Base-by-base conservation (phyloP, 2,888 invertebrate species). In the Drosophila nigritarsus region DNA sequence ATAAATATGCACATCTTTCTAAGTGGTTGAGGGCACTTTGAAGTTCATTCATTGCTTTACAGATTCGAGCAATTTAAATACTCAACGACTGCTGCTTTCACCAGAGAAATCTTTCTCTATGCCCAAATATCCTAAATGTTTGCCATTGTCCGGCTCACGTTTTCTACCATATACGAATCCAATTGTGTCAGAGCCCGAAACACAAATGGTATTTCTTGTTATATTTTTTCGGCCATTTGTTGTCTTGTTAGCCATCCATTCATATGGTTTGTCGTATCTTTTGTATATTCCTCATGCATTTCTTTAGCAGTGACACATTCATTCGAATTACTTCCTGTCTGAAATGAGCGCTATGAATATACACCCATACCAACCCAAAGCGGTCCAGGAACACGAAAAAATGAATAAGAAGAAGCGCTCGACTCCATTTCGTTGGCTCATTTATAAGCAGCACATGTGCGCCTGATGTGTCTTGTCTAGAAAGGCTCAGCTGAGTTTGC, bases 391-490 rank as follows among this genome's bases (percentile, higher is more conserved):
- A 58, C 61, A 75, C 63, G 65, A 49, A 53, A 69, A 58, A 54
- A 51, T 30, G 32, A 30, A 42, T 30, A 63, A 40, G 55, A 53
- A 62, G 53, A 8, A 53, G 38, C 56, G 73, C 78, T 78, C 73
- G 74, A 75, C 77, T 76, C 58, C 70, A 65, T 79, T 81, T 81
- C 72, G 79, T 68, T 79, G 70, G 66, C 75, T 83, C 82, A 84
- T 83, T 83, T 83, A 84, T 84, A 84, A 83, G 77, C 80, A 80
- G 84, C 85, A 84, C 82, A 83, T 82, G 79, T 83, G 76, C 82
- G 78, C 72, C 73, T 82, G 78, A 74, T 81, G 82, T 65, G 74
- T 76, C 73, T 73, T 75, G 72, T 85, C 82, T 76, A 60, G 65
- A 66, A 78, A 73, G 81, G 69, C 81, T 75, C 73, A 70, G 60